These are phyloP conservation scores for Cinara cedri DNA, from an alignment of 2,888 invertebrate genomes.

Conservation along the genomic window DNA sequence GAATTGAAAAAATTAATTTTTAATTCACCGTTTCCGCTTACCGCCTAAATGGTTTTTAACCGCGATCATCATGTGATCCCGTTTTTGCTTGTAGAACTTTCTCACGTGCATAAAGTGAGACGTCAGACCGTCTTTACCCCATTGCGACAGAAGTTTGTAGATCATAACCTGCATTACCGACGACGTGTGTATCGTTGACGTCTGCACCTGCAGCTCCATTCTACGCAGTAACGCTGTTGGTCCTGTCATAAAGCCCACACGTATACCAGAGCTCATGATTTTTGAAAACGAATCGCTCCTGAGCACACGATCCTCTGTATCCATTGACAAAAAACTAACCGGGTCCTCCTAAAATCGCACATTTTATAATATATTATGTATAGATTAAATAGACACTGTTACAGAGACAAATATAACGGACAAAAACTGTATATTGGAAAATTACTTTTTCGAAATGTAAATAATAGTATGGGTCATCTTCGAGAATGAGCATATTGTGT, in stretches of 20 bases:
- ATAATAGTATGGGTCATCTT: conserved; percentile 84
- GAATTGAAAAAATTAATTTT: no score
- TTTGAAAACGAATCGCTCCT: conserved; percentile 81
- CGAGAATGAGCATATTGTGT: conserved; percentile 78
- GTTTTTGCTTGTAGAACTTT: conserved; percentile 70
- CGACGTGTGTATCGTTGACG: conserved; percentile 71
- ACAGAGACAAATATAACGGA: no score
- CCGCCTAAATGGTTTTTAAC: conserved; percentile 69
- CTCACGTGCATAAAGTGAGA: conserved; percentile 69
- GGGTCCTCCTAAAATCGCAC: conserved; percentile 41
- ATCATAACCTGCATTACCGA: conserved; percentile 70
- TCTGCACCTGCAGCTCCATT: conserved; percentile 75
- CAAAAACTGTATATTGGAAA: no score
- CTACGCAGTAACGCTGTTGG: conserved; percentile 70
- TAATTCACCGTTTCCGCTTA: no score
- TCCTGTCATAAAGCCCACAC: conserved; percentile 77
- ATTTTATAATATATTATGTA: no score
- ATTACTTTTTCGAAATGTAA: conserved; percentile 70
- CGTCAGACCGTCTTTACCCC: conserved; percentile 68
- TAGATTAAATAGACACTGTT: no score
- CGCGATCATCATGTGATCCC: conserved; percentile 69
- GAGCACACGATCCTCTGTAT: conserved; percentile 76
- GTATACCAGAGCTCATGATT: conserved; percentile 71
- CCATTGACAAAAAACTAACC: conserved; percentile 68
- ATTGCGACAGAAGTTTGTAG: conserved; percentile 20